phyloP scores from a whole-genome alignment of 2,888 invertebrate species.

The Panzeria rudis region DNA sequence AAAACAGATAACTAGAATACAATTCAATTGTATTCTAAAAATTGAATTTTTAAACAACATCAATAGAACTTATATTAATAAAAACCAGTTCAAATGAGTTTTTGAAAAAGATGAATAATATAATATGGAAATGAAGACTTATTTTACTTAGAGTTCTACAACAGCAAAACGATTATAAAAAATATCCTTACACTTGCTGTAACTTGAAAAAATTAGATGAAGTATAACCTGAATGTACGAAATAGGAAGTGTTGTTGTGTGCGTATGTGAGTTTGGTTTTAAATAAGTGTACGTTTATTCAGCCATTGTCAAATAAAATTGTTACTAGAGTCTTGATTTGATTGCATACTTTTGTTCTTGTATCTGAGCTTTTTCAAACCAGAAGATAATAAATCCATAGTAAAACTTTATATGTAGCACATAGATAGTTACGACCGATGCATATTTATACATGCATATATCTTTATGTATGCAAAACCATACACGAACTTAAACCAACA shows the following conservation, averaged over 20 bases:
- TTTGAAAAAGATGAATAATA: no score
- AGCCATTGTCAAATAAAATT: conserved; percentile 37
- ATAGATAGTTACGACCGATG: conserved; percentile 20
- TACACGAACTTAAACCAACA: neutral
- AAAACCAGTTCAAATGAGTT: no score
- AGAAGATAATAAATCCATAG: neutral
- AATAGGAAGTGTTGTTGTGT: neutral
- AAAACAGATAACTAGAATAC: neutral
- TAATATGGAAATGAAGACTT: neutral
- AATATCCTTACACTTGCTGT: neutral
- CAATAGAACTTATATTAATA: neutral
- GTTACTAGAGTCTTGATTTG: conserved; percentile 60
- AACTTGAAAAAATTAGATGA: neutral
- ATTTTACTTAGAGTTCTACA: neutral
- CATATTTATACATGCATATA: conserved; percentile 1
- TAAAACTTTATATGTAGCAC: neutral
- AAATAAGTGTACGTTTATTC: conserved; percentile 17
- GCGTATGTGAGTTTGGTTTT: neutral
- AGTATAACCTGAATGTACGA: neutral
- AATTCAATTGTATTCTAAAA: conserved; percentile 19
- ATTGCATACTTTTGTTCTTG: conserved; percentile 50
- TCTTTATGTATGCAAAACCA: neutral
- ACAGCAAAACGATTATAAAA: neutral
- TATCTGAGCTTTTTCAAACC: conserved; percentile 34
- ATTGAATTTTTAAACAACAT: neutral